phyloP scores from a whole-genome alignment of 2,113 vertebrate species.

The Emydura subglobosa region DNA sequence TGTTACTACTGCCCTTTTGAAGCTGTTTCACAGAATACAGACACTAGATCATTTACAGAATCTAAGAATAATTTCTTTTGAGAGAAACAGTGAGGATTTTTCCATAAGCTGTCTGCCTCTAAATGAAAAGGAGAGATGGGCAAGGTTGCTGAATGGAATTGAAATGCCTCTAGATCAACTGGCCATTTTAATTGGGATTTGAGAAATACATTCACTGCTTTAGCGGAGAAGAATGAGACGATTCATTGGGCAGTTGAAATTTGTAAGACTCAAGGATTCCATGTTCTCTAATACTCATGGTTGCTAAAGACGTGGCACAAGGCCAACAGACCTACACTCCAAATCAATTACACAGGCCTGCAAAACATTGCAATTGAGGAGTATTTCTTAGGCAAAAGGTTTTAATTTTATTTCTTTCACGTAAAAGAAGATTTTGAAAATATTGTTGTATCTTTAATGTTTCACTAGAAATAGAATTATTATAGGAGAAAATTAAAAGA shows the following conservation, averaged over 20 bases:
- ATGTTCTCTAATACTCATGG: neutral
- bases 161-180: neutral
- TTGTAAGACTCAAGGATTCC: neutral
- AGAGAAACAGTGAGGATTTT: neutral
- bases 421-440: neutral
- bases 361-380: neutral
- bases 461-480: neutral
- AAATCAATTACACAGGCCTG: neutral
- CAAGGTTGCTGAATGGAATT: rapidly evolving
- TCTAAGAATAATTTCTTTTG: neutral
- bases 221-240: neutral
- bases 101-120: neutral
- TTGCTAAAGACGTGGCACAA: neutral
- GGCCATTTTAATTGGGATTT: neutral
- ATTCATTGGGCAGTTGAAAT: no score
- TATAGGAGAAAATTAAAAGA: neutral
- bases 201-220: neutral
- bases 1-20: neutral
- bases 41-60: neutral
- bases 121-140: neutral
- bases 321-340: neutral
- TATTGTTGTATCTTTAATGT: neutral
- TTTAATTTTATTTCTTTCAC: neutral
- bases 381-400: neutral
- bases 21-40: neutral